Evolutionary conservation across 2,888 invertebrate species (phyloP).

Genomic region (Melipona beecheii): DNA sequence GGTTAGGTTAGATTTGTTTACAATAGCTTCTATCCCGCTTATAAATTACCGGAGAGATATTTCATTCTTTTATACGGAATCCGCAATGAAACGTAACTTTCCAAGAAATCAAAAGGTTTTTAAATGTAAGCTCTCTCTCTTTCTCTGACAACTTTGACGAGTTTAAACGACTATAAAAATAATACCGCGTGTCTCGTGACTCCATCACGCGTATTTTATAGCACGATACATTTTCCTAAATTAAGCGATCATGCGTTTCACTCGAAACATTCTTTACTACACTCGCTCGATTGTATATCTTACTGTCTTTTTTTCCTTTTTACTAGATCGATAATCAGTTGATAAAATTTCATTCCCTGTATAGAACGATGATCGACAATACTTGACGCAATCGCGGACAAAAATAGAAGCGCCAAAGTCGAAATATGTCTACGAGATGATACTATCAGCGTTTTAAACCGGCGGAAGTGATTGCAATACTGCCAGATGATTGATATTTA

Average conservation of each 20-base stretch:
- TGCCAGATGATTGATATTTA: background rate
- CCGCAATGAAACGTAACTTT: background rate
- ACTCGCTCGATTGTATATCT: no score
- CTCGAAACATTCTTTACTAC: no score
- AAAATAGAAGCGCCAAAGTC: background rate
- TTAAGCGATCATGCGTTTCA: no score
- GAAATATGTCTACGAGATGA: background rate
- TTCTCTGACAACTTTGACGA: background rate
- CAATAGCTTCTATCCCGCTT: background rate
- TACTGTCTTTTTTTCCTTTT: no score
- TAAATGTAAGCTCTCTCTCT: background rate
- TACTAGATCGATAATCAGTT: background rate
- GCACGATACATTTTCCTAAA: no score
- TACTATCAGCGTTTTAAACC: background rate
- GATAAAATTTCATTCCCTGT: background rate
- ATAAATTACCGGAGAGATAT: background rate
- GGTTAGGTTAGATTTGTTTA: background rate
- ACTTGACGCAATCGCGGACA: background rate
- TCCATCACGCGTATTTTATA: background rate
- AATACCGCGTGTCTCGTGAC: background rate
- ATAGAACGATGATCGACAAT: background rate
- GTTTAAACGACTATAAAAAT: background rate
- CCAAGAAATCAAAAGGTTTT: background rate
- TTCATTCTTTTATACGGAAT: background rate
- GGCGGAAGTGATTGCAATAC: background rate